phyloP scores from a whole-genome alignment of 2,797 vertebrate genomes.

The Okamejei kenojei region DNA sequence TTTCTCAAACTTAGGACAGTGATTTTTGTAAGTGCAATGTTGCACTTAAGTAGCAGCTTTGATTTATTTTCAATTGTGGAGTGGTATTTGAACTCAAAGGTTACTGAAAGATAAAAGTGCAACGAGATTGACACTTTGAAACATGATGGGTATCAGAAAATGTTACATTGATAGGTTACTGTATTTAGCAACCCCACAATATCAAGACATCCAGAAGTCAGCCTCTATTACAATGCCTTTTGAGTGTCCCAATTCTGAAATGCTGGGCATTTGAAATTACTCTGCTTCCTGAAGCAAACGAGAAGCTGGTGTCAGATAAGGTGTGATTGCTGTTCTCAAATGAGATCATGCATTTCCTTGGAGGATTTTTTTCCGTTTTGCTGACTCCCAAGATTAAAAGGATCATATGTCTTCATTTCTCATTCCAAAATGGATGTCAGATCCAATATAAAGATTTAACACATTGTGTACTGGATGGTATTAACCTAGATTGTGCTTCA shows the following conservation, averaged over 20 bases:
- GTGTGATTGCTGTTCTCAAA: slow-evolving; percentile 29
- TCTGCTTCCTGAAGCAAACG: slow-evolving; percentile 1
- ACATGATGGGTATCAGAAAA: background rate
- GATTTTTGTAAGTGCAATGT: background rate
- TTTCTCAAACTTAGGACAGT: background rate
- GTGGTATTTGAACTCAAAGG: background rate
- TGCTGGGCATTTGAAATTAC: background rate
- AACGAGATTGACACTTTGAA: background rate
- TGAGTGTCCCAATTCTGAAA: slow-evolving; percentile 25
- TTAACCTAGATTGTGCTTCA: background rate
- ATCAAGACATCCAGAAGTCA: slow-evolving; percentile 1
- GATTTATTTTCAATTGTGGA: background rate
- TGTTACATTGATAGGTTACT: background rate
- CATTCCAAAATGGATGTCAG: slow-evolving; percentile 33
- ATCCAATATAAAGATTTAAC: slow-evolving; percentile 34
- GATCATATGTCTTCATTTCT: slow-evolving; percentile 38
- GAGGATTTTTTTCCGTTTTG: slow-evolving; percentile 35
- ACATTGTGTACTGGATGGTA: slow-evolving; percentile 12
- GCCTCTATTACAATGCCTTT: background rate
- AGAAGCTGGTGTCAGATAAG: slow-evolving; percentile 29
- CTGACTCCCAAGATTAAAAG: slow-evolving; percentile 37
- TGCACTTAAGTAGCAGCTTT: background rate
- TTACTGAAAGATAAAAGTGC: background rate
- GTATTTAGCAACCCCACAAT: slow-evolving; percentile 3
- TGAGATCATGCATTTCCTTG: slow-evolving; percentile 31